These are phyloP conservation scores for Hirudinaria manillensis DNA, from an alignment of 2,888 invertebrate species.

Conservation along the genomic window DNA sequence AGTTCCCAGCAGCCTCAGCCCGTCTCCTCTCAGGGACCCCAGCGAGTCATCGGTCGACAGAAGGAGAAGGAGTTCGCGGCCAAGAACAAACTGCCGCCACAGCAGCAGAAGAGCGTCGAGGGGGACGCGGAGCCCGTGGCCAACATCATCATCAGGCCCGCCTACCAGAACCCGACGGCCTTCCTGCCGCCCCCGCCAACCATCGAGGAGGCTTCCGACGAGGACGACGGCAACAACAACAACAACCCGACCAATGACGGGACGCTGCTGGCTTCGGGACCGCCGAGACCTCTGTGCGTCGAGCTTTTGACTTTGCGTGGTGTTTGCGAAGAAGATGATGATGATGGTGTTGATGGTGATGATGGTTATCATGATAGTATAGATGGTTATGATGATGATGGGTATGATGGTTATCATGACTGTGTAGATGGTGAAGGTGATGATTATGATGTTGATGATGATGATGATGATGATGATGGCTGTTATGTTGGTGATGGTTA, in stretches of 20 bases:
- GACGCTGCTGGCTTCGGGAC: conserved; percentile 83
- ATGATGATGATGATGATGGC: background rate
- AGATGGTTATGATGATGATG: background rate
- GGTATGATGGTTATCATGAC: background rate
- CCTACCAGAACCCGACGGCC: conserved; percentile 33
- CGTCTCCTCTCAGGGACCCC: conserved; percentile 4
- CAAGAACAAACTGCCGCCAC: background rate
- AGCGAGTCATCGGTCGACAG: conserved; percentile 17
- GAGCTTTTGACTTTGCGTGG: background rate
- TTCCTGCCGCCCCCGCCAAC: conserved; percentile 29
- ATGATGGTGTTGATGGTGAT: conserved; percentile 12
- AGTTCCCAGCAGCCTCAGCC: background rate
- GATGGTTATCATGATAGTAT: background rate
- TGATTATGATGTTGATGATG: background rate
- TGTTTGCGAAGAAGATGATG: conserved; percentile 19
- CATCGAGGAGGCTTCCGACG: conserved; percentile 37
- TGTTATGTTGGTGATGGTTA: too few relatives aligned
- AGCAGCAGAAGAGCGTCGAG: conserved; percentile 1
- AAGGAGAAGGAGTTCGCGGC: conserved; percentile 23
- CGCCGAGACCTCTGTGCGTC: conserved; percentile 62
- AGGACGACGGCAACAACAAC: conserved; percentile 47
- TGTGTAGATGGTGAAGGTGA: too few relatives aligned
- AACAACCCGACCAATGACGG: conserved; percentile 68
- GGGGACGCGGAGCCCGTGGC: conserved; percentile 21
- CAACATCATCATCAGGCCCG: conserved; percentile 28